A percentile compares a stretch with the other conserved stretches of the same genome.
Conservation (phyloP, 2,113 vertebrate genomes). For the western clawed frog (Xenopus tropicalis) region DNA sequence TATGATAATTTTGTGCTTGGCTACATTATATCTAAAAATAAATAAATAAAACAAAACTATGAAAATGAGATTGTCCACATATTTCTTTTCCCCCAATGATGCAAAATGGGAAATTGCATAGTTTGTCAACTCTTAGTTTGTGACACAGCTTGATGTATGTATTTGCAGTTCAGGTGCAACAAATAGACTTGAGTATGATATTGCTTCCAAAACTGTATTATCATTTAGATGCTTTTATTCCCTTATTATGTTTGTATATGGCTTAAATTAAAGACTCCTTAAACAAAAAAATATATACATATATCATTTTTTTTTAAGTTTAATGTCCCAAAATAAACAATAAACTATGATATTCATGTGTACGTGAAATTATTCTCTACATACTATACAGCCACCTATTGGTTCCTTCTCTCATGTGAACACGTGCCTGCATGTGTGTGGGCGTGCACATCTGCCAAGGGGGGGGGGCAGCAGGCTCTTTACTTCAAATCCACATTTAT, state of each 20-base stretch:
- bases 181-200: background rate
- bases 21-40: constrained; percentile 27
- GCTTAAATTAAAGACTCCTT: too few species aligned
- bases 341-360: too few species aligned
- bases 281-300: too few species aligned
- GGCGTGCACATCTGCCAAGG: too few species aligned
- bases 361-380: too few species aligned
- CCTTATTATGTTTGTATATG: background rate
- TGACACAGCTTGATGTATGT: constrained; percentile 27
- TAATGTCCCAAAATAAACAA: too few species aligned
- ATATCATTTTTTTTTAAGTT: too few species aligned
- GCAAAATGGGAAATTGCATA: constrained; percentile 30
- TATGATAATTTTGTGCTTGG: constrained; percentile 27
- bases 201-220: background rate
- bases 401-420: too few species aligned
- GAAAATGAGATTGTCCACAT: constrained; percentile 14
- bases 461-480: too few species aligned
- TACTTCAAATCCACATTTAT: too few species aligned
- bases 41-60: background rate
- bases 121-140: constrained; percentile 37
- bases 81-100: constrained; percentile 16
- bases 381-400: too few species aligned
- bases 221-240: background rate
- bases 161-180: background rate
- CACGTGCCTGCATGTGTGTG: too few species aligned